Evolutionary conservation across 2,888 invertebrate species (phyloP).

Genomic region (Balanococcus diminutus): DNA sequence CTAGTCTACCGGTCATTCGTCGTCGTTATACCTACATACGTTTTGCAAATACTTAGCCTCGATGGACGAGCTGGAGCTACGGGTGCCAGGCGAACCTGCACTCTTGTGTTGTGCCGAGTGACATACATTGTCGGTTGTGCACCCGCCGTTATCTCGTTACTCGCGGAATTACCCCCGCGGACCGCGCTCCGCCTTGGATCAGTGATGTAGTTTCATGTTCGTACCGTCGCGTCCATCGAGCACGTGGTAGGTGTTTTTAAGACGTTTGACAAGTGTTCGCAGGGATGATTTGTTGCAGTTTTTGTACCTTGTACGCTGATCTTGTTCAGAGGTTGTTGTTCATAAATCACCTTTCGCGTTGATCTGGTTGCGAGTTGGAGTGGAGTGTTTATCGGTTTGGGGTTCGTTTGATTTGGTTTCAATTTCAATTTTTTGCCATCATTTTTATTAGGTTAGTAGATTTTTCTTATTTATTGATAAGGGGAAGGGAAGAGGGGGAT

Average conservation of each 20-base stretch:
- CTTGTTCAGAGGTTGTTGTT: neutral
- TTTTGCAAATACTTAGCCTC: neutral
- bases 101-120: neutral
- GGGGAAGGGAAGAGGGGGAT: no score
- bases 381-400: neutral
- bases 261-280: constrained; percentile 1
- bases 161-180: neutral
- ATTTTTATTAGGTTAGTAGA: no score
- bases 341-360: neutral
- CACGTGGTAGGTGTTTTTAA: constrained; percentile 19
- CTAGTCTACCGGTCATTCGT: constrained; percentile 24
- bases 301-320: neutral
- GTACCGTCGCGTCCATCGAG: neutral
- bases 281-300: constrained; percentile 14
- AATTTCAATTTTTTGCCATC: no score
- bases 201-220: neutral
- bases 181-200: neutral
- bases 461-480: no score
- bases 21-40: neutral
- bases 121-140: constrained; percentile 23
- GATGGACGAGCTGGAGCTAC: neutral
- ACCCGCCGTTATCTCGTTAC: neutral
- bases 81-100: neutral
- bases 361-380: neutral
- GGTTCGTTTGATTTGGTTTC: no score